A percentile compares a stretch with the other conserved stretches of the same genome.
phyloP scores from a whole-genome alignment of 2,888 invertebrate genomes.

The Operophtera brumata region DNA sequence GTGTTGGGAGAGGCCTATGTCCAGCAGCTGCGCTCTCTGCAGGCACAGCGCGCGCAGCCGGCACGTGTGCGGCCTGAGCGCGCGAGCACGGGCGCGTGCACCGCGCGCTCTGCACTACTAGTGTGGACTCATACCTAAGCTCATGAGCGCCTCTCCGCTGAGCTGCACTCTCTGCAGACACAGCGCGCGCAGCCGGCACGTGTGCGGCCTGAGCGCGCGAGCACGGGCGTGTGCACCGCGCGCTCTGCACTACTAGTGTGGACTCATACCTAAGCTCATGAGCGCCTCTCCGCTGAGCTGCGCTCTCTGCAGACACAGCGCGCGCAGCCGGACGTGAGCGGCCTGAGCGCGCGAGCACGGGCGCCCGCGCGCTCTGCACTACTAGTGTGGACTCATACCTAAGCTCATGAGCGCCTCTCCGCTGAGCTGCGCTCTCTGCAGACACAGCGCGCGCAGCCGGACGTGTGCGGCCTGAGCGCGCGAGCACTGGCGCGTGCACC shows the following conservation, averaged over 20 bases:
- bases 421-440: conserved; percentile 88
- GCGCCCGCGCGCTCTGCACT: conserved; percentile 85
- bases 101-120: too few species aligned
- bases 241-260: too few species aligned
- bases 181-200: too few species aligned
- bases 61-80: too few species aligned
- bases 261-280: conserved; percentile 87
- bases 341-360: conserved; percentile 86
- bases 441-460: conserved; percentile 85
- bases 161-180: too few species aligned
- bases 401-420: conserved; percentile 88
- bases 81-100: too few species aligned
- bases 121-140: conserved; percentile 89
- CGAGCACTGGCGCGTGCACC: conserved; percentile 86
- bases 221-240: too few species aligned
- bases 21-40: too few species aligned
- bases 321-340: conserved; percentile 83
- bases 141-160: conserved; percentile 86
- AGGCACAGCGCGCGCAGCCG: too few species aligned
- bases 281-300: conserved; percentile 87
- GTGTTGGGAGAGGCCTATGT: too few species aligned
- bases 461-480: conserved; percentile 83
- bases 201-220: too few species aligned
- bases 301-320: conserved; percentile 89
- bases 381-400: conserved; percentile 81